Evolutionary conservation across 1,140 invertebrate genomes (phyloP), one percentile per base, ranked within the genome.

Genomic region (Melanaphis sacchari): DNA sequence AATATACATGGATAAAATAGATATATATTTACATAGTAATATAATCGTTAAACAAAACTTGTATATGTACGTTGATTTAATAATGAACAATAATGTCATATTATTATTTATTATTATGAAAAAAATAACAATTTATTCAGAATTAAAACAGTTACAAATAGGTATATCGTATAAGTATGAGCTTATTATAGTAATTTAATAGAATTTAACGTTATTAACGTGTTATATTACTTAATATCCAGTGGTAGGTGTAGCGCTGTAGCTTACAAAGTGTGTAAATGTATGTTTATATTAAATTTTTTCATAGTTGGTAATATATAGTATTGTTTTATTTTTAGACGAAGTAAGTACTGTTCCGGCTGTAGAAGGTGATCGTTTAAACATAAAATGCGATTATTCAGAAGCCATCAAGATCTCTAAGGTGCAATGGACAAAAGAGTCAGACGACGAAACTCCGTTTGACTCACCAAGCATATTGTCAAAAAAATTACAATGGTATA

Each of bases 301-400:
- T n/a, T n/a, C n/a, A 76, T n/a, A 36, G 18, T 2, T 7, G 26
- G 24, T 49, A 18, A 49, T 49, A 2, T 49, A 49, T 89, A 41
- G 0, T 40, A 43, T 43, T 26, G 21, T 46, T 49, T 91, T 49
- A 2, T 52, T 84, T 82, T 49, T 6, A 93, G 91, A 93, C 7
- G 91, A 49, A 15, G 81, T 52, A 0, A 54, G 43, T 36, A 84
- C 15, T 31, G 11, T 93, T 26, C 24, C 49, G 41, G 91, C 91
- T 36, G 81, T 85, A 8, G 91, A 93, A 84, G 91, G 91, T 24
- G 91, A 93, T 2, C 91, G 91, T 22, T 93, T 93, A 21, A 52
- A 93, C 36, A 41, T 93, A n/a, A 93, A 93, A 85, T 93, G 91
- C 81, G 81, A 93, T 40, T 81, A 52, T 41, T 66, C 91, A 15